A percentile compares a stretch with the other conserved stretches of the same genome.
Conservation (phyloP, 23 tunicate species). For the Ascidia mentula region DNA sequence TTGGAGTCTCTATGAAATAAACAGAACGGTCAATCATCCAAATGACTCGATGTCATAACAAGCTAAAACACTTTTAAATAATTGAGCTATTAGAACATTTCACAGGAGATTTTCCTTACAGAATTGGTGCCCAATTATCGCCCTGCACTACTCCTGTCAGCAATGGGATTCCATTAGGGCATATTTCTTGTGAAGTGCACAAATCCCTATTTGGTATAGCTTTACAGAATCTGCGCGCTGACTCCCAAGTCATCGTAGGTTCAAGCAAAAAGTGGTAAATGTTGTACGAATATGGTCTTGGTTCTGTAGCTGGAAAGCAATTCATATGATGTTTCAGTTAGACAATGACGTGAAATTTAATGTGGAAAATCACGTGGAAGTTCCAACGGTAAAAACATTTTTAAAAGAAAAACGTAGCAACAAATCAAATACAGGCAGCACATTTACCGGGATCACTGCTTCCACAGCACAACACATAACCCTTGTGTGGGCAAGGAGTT, state of each 20-base stretch:
- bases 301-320: too few species aligned
- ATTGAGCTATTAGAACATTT: background rate
- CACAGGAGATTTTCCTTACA: slow-evolving; percentile 16
- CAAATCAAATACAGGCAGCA: too few species aligned
- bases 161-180: slow-evolving; percentile 49
- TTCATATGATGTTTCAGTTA: too few species aligned
- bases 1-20: background rate
- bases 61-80: background rate
- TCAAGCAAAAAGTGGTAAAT: background rate
- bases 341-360: too few species aligned
- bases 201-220: slow-evolving; percentile 17
- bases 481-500: slow-evolving; percentile 57
- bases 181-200: slow-evolving; percentile 35
- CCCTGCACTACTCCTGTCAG: slow-evolving; percentile 37
- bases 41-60: background rate
- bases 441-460: background rate
- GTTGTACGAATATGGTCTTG: background rate
- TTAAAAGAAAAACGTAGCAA: too few species aligned
- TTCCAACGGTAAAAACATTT: too few species aligned
- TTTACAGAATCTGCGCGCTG: slow-evolving; percentile 36
- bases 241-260: slow-evolving; percentile 36
- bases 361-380: too few species aligned
- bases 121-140: slow-evolving; percentile 72
- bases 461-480: slow-evolving; percentile 54
- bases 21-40: background rate